Evolutionary conservation across 2,797 vertebrate species (phyloP).

Genomic region (Euthynnus affinis): DNA sequence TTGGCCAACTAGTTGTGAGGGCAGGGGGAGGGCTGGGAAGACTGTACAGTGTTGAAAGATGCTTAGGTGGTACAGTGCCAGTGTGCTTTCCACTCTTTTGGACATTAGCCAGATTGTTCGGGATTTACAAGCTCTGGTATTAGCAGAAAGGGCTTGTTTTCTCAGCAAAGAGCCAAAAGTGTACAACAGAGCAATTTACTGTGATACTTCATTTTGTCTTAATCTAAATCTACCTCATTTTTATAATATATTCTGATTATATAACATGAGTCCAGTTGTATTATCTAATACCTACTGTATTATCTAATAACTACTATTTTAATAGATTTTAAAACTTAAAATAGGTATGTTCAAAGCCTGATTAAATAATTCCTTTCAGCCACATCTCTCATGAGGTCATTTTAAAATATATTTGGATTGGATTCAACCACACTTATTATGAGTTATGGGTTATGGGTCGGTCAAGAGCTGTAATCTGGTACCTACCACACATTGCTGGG

Average conservation of each 20-base stretch:
- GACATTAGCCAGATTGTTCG: conserved; percentile 26
- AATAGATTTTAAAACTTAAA: neutral
- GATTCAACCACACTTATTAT: neutral
- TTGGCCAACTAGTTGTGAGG: conserved; percentile 40
- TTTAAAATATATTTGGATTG: neutral
- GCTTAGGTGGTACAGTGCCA: conserved; percentile 35
- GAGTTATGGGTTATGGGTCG: conserved; percentile 14
- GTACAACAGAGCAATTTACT: neutral
- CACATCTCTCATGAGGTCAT: neutral
- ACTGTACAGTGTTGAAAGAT: conserved; percentile 31
- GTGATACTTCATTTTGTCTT: neutral
- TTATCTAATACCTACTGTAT: neutral
- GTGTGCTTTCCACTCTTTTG: conserved; percentile 23
- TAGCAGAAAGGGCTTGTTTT: conserved; percentile 13
- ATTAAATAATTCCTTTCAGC: too few relatives aligned
- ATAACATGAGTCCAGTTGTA: neutral
- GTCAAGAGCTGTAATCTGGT: conserved; percentile 23
- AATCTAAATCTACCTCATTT: neutral
- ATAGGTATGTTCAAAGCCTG: neutral
- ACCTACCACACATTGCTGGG: conserved; percentile 97
- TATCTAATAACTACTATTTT: neutral
- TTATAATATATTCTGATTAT: neutral
- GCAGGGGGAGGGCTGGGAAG: conserved; percentile 25
- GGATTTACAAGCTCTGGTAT: conserved; percentile 27
- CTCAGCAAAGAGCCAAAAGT: conserved; percentile 1